Conservation (phyloP, 2,113 vertebrate species). For the Erinaceus europaeus region DNA sequence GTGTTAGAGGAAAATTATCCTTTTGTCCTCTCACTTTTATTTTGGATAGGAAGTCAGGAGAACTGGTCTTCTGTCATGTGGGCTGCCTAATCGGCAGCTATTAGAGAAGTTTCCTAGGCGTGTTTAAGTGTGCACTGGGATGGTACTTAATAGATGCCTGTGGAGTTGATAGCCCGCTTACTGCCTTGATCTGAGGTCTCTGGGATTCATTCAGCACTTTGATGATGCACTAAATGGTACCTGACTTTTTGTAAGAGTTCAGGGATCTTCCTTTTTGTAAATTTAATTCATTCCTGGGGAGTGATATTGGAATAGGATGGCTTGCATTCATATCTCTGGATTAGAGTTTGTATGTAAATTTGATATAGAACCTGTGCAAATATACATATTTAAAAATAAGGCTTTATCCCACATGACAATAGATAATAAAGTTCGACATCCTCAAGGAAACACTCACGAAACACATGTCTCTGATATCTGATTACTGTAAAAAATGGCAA, state of each 20-base stretch:
- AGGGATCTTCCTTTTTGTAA: not conserved
- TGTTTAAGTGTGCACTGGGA: not conserved
- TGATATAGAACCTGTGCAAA: not conserved
- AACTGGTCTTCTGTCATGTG: not conserved
- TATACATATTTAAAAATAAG: not conserved
- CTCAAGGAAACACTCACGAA: too few relatives aligned
- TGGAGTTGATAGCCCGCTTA: not conserved
- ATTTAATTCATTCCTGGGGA: not conserved
- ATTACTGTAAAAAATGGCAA: too few relatives aligned
- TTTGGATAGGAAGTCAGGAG: not conserved
- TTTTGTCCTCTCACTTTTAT: not conserved
- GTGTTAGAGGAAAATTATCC: not conserved
- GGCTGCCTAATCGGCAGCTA: not conserved
- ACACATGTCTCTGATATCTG: too few relatives aligned
- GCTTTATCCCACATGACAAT: not conserved
- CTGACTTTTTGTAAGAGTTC: not conserved
- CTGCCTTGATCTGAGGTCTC: not conserved
- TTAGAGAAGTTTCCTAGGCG: not conserved
- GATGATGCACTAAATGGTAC: not conserved
- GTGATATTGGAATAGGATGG: not conserved
- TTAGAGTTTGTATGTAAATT: too few relatives aligned
- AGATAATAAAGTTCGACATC: not conserved
- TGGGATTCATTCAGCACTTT: slow-evolving; percentile 15
- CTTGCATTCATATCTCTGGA: not conserved
- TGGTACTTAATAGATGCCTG: not conserved